Conservation (phyloP, 2,113 vertebrate species). For the Trinectes maculatus region DNA sequence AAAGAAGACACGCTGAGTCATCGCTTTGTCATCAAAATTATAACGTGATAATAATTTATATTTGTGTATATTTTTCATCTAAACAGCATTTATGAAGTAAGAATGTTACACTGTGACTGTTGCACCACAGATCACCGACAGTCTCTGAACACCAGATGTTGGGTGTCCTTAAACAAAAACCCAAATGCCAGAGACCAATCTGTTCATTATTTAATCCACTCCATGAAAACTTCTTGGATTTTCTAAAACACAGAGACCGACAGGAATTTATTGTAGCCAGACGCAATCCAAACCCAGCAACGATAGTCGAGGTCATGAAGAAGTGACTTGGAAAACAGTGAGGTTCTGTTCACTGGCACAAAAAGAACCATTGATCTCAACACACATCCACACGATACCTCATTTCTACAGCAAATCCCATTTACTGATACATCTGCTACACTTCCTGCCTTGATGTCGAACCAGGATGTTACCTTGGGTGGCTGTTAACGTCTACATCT, state of each 20-base stretch:
- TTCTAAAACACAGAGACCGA: conserved; percentile 9
- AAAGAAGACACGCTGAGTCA: too few relatives aligned
- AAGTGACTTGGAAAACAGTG: conserved; percentile 16
- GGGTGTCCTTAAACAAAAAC: too few relatives aligned
- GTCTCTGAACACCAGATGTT: too few relatives aligned
- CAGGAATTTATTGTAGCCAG: conserved; percentile 7
- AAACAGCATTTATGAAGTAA: neutral
- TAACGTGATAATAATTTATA: neutral
- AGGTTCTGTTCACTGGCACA: conserved; percentile 3
- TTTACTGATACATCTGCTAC: conserved; percentile 7
- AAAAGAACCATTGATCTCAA: neutral
- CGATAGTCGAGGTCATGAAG: conserved; percentile 20
- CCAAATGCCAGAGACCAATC: too few relatives aligned
- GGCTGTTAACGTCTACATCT: conserved; percentile 19
- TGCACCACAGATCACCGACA: too few relatives aligned
- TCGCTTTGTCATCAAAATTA: too few relatives aligned
- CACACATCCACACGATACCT: neutral
- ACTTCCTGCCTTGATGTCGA: neutral
- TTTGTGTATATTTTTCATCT: neutral
- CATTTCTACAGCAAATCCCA: conserved; percentile 26
- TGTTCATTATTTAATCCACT: too few relatives aligned
- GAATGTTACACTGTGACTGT: too few relatives aligned
- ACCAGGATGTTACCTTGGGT: conserved; percentile 1
- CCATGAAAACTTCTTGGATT: too few relatives aligned
- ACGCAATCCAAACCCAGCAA: conserved; percentile 12